Conservation (phyloP, 2,888 invertebrate species). For the Trissoscelio sp. region DNA sequence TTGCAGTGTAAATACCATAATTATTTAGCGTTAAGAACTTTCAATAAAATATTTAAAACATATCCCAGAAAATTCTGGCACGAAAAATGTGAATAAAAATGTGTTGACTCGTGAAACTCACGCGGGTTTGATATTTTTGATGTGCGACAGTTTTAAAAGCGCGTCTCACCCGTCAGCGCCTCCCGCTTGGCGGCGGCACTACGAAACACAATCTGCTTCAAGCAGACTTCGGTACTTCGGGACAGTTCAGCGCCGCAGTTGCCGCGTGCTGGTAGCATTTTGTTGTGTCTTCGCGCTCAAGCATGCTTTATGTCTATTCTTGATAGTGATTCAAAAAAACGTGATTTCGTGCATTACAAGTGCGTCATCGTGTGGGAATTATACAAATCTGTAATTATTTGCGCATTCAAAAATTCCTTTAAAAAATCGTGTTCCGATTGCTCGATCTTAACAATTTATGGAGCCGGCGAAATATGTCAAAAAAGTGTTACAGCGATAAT, state of each 20-base stretch:
- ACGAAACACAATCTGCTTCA: slow-evolving; percentile 55
- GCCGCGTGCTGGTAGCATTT: slow-evolving; percentile 78
- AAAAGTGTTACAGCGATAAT: background rate
- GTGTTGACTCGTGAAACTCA: no score
- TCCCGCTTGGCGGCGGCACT: slow-evolving; percentile 59
- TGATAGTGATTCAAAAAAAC: slow-evolving; percentile 31
- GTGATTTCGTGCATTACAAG: slow-evolving; percentile 26
- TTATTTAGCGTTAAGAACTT: no score
- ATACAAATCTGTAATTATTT: background rate
- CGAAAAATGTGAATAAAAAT: no score
- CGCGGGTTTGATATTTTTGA: slow-evolving; percentile 45
- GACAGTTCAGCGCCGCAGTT: slow-evolving; percentile 82
- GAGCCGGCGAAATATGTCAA: background rate
- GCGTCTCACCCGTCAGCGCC: slow-evolving; percentile 63
- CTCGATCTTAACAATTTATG: no score
- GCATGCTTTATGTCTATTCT: slow-evolving; percentile 25
- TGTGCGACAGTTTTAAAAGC: slow-evolving; percentile 52
- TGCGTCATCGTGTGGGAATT: background rate
- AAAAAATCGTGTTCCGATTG: slow-evolving; percentile 7
- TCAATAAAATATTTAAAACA: no score
- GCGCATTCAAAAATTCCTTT: background rate
- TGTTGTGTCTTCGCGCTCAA: slow-evolving; percentile 31
- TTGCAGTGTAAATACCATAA: no score
- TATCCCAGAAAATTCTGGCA: no score
- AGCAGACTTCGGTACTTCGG: slow-evolving; percentile 69